phyloP scores from a whole-genome alignment of 2,797 vertebrate species.

The Halcyon badia region DNA sequence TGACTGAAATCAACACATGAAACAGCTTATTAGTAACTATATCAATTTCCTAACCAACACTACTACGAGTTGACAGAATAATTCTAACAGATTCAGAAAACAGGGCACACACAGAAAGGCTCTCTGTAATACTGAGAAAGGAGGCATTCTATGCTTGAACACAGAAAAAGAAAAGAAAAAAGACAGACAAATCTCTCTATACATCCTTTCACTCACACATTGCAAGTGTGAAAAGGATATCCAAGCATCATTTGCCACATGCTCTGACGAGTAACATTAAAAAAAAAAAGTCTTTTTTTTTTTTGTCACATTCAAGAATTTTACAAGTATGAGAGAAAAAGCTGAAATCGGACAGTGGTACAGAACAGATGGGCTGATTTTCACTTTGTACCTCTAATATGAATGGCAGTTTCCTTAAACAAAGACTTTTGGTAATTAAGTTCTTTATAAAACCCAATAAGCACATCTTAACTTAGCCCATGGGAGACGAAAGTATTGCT shows the following conservation, averaged over 20 bases:
- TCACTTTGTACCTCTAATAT: slow-evolving; percentile 26
- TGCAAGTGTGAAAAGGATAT: slow-evolving; percentile 36
- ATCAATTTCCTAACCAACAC: background rate
- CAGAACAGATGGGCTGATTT: slow-evolving; percentile 33
- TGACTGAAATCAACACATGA: slow-evolving; percentile 6
- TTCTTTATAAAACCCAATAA: background rate
- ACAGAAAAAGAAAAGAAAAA: background rate
- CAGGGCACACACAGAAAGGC: background rate
- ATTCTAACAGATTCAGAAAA: background rate
- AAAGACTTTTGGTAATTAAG: background rate
- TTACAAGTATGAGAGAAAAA: slow-evolving; percentile 43
- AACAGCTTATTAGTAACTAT: background rate
- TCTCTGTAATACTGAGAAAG: background rate
- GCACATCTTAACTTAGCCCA: background rate
- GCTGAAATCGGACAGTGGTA: slow-evolving; percentile 22
- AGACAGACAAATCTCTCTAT: background rate
- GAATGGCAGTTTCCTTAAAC: slow-evolving; percentile 13
- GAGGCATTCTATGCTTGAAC: fast-evolving
- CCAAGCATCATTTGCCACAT: slow-evolving; percentile 1
- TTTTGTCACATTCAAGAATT: slow-evolving; percentile 41
- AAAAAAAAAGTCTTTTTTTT: background rate
- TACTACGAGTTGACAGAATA: background rate
- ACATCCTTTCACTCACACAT: background rate
- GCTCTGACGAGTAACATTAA: slow-evolving; percentile 1
- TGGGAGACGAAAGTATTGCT: background rate